A percentile compares a stretch with the other conserved stretches of the same genome.
Conservation (phyloP, 1,140 invertebrate genomes). For the Bombus balteatus region DNA sequence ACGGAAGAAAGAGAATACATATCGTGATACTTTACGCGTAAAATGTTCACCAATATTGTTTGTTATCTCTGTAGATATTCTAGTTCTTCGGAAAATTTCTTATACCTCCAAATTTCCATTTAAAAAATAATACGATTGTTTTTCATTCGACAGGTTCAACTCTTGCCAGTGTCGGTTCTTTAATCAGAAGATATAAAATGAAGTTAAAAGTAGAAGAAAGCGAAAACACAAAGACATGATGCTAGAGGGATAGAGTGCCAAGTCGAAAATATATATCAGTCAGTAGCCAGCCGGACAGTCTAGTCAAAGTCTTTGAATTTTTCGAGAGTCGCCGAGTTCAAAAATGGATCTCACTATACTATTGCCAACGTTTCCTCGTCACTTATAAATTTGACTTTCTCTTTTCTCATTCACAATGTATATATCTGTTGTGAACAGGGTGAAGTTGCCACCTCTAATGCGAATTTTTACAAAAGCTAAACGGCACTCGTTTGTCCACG, state of each 20-base stretch:
- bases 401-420: not conserved
- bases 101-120: not conserved
- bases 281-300: conserved; percentile 53
- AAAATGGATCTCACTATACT: conserved; percentile 59
- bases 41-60: not conserved
- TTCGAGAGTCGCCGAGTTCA: conserved; percentile 75
- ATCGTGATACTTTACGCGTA: not conserved
- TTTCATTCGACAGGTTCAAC: conserved; percentile 46
- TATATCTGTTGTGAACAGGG: not conserved
- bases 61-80: not conserved
- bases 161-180: conserved; percentile 52
- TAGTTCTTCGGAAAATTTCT: not conserved
- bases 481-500: too few relatives aligned
- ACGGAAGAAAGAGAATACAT: not conserved
- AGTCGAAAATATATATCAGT: conserved; percentile 75
- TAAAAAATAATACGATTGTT: not conserved
- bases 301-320: conserved; percentile 72
- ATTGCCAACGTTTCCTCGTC: conserved; percentile 36
- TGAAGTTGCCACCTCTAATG: not conserved
- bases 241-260: conserved; percentile 59
- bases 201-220: conserved; percentile 6
- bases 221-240: conserved; percentile 31
- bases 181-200: conserved; percentile 24
- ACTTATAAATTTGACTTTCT: conserved; percentile 34
- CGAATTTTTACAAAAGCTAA: not conserved